Percentiles rank a stretch among this genome's conserved stretches.
Conservation (phyloP, 2,888 invertebrate species). For the Pyrochroa serraticornis region DNA sequence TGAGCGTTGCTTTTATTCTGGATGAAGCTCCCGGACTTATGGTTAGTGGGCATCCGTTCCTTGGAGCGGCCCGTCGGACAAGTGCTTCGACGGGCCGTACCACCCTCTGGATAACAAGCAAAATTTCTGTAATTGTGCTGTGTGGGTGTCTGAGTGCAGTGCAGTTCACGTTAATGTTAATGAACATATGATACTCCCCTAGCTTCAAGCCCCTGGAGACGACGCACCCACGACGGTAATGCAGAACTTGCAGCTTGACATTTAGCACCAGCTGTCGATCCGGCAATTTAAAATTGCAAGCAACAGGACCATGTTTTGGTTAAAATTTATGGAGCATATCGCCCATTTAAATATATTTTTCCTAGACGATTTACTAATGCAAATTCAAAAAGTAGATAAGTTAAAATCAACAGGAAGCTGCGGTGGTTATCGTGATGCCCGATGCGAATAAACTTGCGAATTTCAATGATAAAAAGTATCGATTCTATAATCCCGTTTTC, state of each 20-base stretch:
- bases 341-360: too few species aligned
- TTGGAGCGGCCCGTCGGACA: slow-evolving; percentile 48
- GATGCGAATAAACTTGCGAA: slow-evolving; percentile 5
- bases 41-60: slow-evolving; percentile 50
- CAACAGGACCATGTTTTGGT: too few species aligned
- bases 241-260: slow-evolving; percentile 12
- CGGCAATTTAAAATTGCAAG: not conserved
- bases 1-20: slow-evolving; percentile 59
- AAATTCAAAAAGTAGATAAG: slow-evolving; percentile 4
- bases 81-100: slow-evolving; percentile 40
- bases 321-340: too few species aligned
- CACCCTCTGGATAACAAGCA: slow-evolving; percentile 25
- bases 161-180: not conserved
- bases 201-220: too few species aligned
- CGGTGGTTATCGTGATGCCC: slow-evolving; percentile 2
- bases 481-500: not conserved
- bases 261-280: slow-evolving; percentile 6
- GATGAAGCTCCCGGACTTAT: slow-evolving; percentile 53
- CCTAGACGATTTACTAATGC: not conserved
- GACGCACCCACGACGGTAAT: slow-evolving; percentile 1
- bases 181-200: too few species aligned
- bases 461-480: not conserved
- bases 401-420: slow-evolving; percentile 7
- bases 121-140: slow-evolving; percentile 28
- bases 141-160: slow-evolving; percentile 18